Conservation (phyloP, 2,797 vertebrate species). For the Mycteria americana region DNA sequence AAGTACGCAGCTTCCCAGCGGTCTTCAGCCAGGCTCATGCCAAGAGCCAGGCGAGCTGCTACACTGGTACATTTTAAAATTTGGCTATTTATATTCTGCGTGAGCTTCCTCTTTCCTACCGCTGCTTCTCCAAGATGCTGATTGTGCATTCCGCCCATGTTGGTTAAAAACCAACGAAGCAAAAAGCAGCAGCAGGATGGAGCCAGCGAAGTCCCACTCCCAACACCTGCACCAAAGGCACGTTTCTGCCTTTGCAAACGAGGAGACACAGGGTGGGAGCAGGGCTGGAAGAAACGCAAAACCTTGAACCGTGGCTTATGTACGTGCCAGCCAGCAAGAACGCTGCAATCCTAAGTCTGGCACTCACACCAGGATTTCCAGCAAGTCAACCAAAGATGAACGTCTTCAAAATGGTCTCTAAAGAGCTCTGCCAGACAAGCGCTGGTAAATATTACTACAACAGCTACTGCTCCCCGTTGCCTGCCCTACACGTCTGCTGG, state of each 20-base stretch:
- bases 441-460: neutral
- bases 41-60: slow-evolving; percentile 5
- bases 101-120: neutral
- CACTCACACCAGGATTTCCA: neutral
- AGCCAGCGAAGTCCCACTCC: neutral
- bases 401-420: neutral
- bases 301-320: neutral
- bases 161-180: neutral
- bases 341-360: neutral
- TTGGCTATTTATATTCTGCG: neutral
- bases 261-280: neutral
- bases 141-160: neutral
- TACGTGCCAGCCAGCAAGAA: fast-evolving
- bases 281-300: neutral
- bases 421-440: neutral
- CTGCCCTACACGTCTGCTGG: neutral
- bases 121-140: slow-evolving; percentile 23
- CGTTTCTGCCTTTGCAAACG: neutral
- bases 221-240: neutral
- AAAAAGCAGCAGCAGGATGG: neutral
- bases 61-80: slow-evolving; percentile 32
- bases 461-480: neutral
- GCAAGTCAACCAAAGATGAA: neutral
- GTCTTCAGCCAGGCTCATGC: neutral
- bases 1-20: neutral